These are phyloP conservation scores for Cryptocheilus praepositus DNA, from an alignment of 2,888 invertebrate species.

Conservation along the genomic window DNA sequence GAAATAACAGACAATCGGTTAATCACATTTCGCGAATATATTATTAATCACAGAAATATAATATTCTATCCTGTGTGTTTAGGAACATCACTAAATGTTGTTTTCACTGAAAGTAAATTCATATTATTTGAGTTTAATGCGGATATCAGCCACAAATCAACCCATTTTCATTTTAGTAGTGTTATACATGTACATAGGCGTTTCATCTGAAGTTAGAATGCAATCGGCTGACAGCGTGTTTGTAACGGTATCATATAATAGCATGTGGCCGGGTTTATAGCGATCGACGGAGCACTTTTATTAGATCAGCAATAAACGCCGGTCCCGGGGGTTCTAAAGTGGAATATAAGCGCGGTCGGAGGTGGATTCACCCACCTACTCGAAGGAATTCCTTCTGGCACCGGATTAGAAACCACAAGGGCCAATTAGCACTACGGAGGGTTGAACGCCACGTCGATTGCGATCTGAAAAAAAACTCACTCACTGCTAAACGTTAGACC, in stretches of 20 bases:
- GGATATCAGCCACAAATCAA: too few relatives aligned
- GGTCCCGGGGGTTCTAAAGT: conserved; percentile 15
- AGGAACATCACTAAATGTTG: too few relatives aligned
- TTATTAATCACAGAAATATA: too few relatives aligned
- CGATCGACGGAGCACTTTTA: conserved; percentile 56
- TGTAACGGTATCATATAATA: conserved; percentile 19
- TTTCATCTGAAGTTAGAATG: too few relatives aligned
- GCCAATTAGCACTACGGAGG: conserved; percentile 64
- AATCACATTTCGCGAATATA: too few relatives aligned
- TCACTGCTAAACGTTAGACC: background rate
- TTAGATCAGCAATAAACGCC: conserved; percentile 63
- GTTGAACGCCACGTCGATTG: conserved; percentile 54
- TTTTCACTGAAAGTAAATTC: too few relatives aligned
- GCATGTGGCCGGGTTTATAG: conserved; percentile 17
- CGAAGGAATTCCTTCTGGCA: conserved; percentile 72
- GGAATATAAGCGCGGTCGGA: conserved; percentile 36
- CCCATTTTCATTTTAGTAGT: too few relatives aligned
- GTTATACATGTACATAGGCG: too few relatives aligned
- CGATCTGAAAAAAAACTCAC: conserved; percentile 63
- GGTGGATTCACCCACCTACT: conserved; percentile 66
- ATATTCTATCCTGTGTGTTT: too few relatives aligned
- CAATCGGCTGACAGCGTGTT: background rate
- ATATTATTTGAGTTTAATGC: too few relatives aligned
- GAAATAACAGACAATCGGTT: too few relatives aligned
- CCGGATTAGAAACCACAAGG: conserved; percentile 62